Conservation (phyloP, 1,140 invertebrate genomes). For the Drosophila elegans region DNA sequence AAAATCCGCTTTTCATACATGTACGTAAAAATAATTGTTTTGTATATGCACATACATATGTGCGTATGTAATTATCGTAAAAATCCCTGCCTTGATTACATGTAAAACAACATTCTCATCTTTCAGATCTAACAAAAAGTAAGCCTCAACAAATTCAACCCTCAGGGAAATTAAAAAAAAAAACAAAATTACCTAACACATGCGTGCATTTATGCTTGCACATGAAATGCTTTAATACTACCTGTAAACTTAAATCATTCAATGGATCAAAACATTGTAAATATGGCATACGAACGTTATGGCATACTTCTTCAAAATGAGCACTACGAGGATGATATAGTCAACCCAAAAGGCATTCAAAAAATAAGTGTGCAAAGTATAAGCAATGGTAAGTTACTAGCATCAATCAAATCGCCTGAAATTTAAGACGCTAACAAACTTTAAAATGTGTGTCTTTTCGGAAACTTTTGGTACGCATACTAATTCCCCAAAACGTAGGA, state of each 20-base stretch:
- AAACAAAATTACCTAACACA: slow-evolving; percentile 5
- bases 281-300: slow-evolving; percentile 84
- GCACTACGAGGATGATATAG: slow-evolving; percentile 50
- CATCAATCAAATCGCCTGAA: not conserved
- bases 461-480: too few relatives aligned
- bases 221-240: slow-evolving; percentile 1
- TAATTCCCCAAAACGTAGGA: too few relatives aligned
- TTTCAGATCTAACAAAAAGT: not conserved
- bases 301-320: slow-evolving; percentile 85
- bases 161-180: not conserved
- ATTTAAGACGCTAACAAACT: too few relatives aligned
- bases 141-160: not conserved
- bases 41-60: not conserved
- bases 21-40: too few relatives aligned
- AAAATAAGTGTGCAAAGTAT: slow-evolving; percentile 49
- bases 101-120: not conserved
- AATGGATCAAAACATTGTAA: slow-evolving; percentile 61
- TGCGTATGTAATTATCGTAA: not conserved
- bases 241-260: slow-evolving; percentile 85
- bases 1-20: not conserved
- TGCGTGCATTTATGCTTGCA: not conserved
- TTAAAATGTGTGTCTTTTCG: too few relatives aligned
- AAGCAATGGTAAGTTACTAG: slow-evolving; percentile 56
- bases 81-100: slow-evolving; percentile 85
- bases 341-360: slow-evolving; percentile 43